A percentile compares a stretch with the other conserved stretches of the same genome.
phyloP scores from a whole-genome alignment of 2,888 invertebrate genomes.

The Phaonia tiefii region DNA sequence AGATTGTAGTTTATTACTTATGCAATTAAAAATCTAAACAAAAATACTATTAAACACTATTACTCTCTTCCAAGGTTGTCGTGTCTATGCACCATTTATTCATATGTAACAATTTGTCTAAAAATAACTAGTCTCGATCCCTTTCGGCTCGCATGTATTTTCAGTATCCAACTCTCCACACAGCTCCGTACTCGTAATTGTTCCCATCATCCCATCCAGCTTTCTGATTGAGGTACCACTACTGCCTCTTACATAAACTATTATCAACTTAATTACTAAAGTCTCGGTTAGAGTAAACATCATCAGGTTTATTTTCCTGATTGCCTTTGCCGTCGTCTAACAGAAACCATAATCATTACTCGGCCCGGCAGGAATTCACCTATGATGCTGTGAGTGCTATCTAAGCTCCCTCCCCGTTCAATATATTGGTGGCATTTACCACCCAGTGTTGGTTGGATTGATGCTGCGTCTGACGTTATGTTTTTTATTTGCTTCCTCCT shows the following conservation, averaged over 20 bases:
- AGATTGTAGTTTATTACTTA: no score
- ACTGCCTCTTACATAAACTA: slow-evolving; percentile 16
- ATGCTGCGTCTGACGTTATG: neutral
- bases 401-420: neutral
- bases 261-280: slow-evolving; percentile 41
- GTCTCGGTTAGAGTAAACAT: slow-evolving; percentile 32
- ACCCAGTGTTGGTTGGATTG: slow-evolving; percentile 9
- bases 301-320: neutral
- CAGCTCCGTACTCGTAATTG: slow-evolving; percentile 6
- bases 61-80: no score
- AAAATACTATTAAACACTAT: no score
- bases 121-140: slow-evolving; percentile 2
- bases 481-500: neutral
- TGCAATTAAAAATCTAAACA: no score
- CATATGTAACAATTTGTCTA: slow-evolving; percentile 6
- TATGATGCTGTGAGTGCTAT: neutral
- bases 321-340: slow-evolving; percentile 7
- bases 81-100: no score
- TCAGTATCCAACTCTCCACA: slow-evolving; percentile 4
- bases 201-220: slow-evolving; percentile 16
- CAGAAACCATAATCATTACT: slow-evolving; percentile 28
- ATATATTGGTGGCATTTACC: slow-evolving; percentile 23
- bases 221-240: neutral
- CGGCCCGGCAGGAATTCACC: slow-evolving; percentile 22
- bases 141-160: neutral